Evolutionary conservation across 2,888 invertebrate genomes (phyloP).

Genomic region (Caenorhabditis sp.): DNA sequence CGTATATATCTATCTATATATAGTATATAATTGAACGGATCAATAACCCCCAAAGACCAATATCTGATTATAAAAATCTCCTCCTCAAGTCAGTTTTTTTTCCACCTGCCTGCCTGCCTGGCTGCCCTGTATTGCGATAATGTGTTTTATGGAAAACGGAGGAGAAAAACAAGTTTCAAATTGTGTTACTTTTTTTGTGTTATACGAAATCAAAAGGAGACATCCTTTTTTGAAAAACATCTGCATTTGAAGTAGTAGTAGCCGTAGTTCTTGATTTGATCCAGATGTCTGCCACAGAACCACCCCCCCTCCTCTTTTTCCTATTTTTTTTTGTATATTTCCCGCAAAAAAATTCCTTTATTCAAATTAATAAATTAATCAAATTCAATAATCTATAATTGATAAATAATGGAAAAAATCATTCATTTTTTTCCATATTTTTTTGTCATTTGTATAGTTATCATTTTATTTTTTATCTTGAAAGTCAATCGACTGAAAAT

Average conservation of each 20-base stretch:
- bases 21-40: conserved; percentile 1
- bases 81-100: background rate
- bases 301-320: too few relatives aligned
- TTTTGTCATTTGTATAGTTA: too few relatives aligned
- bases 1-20: background rate
- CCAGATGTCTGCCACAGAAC: background rate
- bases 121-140: background rate
- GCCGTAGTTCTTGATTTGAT: background rate
- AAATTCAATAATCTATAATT: too few relatives aligned
- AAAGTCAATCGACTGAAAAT: too few relatives aligned
- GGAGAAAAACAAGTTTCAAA: background rate
- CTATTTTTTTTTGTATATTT: background rate
- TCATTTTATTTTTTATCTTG: too few relatives aligned
- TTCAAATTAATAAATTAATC: too few relatives aligned
- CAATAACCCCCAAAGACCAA: background rate
- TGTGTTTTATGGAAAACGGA: background rate
- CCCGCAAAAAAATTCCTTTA: too few relatives aligned
- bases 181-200: background rate
- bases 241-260: background rate
- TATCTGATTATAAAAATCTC: background rate
- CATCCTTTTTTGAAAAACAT: background rate
- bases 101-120: background rate
- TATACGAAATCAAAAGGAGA: background rate
- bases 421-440: too few relatives aligned
- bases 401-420: too few relatives aligned